Evolutionary conservation across 1,140 invertebrate genomes (phyloP).

Genomic region (Glossosoma conforme): DNA sequence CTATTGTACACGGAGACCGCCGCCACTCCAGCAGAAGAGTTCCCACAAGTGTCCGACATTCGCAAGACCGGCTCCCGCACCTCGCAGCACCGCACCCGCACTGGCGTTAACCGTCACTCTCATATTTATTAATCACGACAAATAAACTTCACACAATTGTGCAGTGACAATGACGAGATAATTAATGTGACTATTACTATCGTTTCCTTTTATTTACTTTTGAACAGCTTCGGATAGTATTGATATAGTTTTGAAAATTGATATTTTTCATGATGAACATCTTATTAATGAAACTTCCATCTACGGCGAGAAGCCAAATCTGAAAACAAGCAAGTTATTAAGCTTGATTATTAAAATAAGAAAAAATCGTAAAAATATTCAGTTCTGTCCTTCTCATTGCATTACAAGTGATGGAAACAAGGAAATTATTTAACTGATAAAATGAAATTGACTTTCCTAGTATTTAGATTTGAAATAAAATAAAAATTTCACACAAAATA

Average conservation of each 20-base stretch:
- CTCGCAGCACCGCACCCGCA: conserved; percentile 12
- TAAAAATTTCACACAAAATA: neutral
- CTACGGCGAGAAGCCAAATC: conserved; percentile 18
- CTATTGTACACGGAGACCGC: conserved; percentile 15
- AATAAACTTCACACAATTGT: conserved; percentile 13
- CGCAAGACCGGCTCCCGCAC: too few species aligned
- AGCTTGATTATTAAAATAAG: too few species aligned
- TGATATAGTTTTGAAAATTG: conserved; percentile 25
- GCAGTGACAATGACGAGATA: conserved; percentile 23
- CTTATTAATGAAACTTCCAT: conserved; percentile 14
- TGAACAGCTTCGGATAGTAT: conserved; percentile 23
- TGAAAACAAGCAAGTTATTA: too few species aligned
- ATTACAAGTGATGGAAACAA: neutral
- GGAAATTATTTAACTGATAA: conserved; percentile 2
- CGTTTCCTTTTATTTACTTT: conserved; percentile 9
- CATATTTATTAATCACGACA: conserved; percentile 25
- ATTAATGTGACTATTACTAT: conserved; percentile 24
- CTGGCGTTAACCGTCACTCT: conserved; percentile 8
- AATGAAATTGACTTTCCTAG: neutral
- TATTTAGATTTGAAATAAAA: neutral
- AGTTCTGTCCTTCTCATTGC: neutral
- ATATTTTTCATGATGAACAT: conserved; percentile 23
- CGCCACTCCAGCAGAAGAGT: neutral
- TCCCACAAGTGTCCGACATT: neutral
- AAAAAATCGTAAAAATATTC: conserved; percentile 3